Base-by-base conservation (phyloP, 2,888 invertebrate genomes). In the Plagodis dolabraria region DNA sequence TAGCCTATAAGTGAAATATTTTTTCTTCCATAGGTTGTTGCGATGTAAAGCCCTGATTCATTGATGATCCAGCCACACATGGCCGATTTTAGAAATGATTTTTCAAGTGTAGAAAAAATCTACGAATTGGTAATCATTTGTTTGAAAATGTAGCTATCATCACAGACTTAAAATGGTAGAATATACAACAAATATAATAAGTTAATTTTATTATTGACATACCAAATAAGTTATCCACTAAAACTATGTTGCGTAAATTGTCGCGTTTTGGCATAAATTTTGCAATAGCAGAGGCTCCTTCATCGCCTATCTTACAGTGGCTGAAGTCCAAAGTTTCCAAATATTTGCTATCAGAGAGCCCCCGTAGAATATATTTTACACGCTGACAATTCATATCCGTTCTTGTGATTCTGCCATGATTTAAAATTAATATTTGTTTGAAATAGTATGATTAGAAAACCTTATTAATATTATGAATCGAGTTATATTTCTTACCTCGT, bases 321-420 rank as follows among this genome's bases (percentile, higher is more conserved):
- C 95, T 95, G 53, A 96, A 92, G 79, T 95, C 95, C 47, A 96
- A 70, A 47, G 94, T 94, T 57, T 93, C 87, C 49, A 95, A 68
- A 68, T 88, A 76, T 63, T 79, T 71, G 64, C 79, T 85, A 46
- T 90, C 87, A 40, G 80, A 78, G 57, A 93, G 62, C 34, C 92
- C 92, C 5, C 91, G 85, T 44, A 93, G 76, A 61, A 93, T 80
- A 64, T 88, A 89, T 75, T 89, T 93, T 0, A 90, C 74, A 72
- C 80, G 84, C 74, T 87, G 88, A 54, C 93, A 92, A 70, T 92
- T 89, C 80, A 93, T 82, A 65, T 92, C 91, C 66, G 80, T 92
- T 68, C 92, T 82, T 1, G 92, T 93, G 36, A 93, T 84, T 70
- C 93, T 93, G 70, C 53, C 80, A 77, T n/a, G n/a, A 34, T 11